These are phyloP conservation scores for Tholera decimalis DNA, from an alignment of 2,888 invertebrate species.

Conservation along the genomic window DNA sequence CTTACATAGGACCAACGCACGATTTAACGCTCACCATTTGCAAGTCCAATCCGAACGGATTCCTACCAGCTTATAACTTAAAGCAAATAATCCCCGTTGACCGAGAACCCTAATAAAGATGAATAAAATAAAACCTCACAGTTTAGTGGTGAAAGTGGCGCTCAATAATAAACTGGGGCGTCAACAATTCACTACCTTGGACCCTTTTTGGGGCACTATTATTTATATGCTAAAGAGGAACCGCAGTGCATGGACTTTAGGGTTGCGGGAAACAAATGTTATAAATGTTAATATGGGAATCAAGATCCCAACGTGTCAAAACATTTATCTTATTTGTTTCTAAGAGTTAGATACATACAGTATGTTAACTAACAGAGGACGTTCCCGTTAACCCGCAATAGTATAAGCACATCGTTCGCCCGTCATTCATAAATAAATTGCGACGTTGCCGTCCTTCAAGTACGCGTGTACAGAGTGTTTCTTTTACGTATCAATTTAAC, in stretches of 20 bases:
- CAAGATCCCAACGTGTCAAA: slow-evolving; percentile 5
- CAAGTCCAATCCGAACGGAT: slow-evolving; percentile 59
- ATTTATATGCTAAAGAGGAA: slow-evolving; percentile 75
- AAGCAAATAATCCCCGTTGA: slow-evolving; percentile 64
- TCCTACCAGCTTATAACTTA: slow-evolving; percentile 63
- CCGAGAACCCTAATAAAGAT: slow-evolving; percentile 64
- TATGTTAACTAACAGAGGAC: no score
- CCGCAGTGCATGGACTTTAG: slow-evolving; percentile 50
- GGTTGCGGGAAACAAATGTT: slow-evolving; percentile 30
- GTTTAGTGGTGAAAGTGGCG: slow-evolving; percentile 61
- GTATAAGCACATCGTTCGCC: no score
- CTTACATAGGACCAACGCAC: slow-evolving; percentile 48
- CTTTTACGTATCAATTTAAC: no score
- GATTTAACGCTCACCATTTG: slow-evolving; percentile 52
- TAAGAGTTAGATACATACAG: not conserved
- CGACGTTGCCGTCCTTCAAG: no score
- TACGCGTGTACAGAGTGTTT: no score
- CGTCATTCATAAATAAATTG: no score
- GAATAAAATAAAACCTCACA: slow-evolving; percentile 65
- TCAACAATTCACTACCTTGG: slow-evolving; percentile 63
- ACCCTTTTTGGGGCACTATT: slow-evolving; percentile 72
- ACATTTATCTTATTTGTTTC: not conserved
- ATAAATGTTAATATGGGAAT: slow-evolving; percentile 16
- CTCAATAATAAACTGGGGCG: slow-evolving; percentile 64
- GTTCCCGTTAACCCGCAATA: no score